phyloP scores from a whole-genome alignment of 2,113 vertebrate species.

The Sphaerodactylus townsendi region DNA sequence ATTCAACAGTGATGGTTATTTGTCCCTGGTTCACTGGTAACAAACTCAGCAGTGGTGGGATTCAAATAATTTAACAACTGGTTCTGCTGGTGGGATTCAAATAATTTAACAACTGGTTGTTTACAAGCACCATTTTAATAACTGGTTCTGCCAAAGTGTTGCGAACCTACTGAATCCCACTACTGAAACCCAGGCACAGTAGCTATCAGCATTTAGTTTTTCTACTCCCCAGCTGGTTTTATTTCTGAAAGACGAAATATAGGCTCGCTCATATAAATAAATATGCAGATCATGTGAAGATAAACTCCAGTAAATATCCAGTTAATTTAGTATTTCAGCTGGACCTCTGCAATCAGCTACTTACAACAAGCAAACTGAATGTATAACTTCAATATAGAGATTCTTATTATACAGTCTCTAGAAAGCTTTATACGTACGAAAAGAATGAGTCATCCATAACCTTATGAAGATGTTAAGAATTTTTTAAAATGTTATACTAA shows the following conservation, averaged over 20 bases:
- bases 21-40: slow-evolving; percentile 1
- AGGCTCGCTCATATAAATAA: slow-evolving; percentile 4
- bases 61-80: too few relatives aligned
- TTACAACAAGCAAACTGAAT: slow-evolving; percentile 21
- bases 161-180: too few relatives aligned
- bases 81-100: too few relatives aligned
- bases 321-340: slow-evolving; percentile 15
- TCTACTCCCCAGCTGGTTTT: background rate
- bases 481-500: background rate
- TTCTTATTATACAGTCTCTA: slow-evolving; percentile 13
- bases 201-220: slow-evolving; percentile 1
- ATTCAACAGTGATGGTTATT: background rate
- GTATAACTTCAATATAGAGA: slow-evolving; percentile 15
- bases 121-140: too few relatives aligned
- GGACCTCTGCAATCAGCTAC: background rate
- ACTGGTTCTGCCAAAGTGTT: too few relatives aligned
- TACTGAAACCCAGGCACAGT: too few relatives aligned
- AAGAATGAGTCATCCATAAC: background rate
- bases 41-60: too few relatives aligned
- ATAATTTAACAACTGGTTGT: too few relatives aligned
- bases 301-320: slow-evolving; percentile 36
- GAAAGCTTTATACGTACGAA: slow-evolving; percentile 2
- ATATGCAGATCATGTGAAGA: slow-evolving; percentile 25
- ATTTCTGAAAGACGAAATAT: slow-evolving; percentile 31
- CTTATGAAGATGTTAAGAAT: background rate